phyloP scores from a whole-genome alignment of 2,113 vertebrate species.

The Alethe castanea region DNA sequence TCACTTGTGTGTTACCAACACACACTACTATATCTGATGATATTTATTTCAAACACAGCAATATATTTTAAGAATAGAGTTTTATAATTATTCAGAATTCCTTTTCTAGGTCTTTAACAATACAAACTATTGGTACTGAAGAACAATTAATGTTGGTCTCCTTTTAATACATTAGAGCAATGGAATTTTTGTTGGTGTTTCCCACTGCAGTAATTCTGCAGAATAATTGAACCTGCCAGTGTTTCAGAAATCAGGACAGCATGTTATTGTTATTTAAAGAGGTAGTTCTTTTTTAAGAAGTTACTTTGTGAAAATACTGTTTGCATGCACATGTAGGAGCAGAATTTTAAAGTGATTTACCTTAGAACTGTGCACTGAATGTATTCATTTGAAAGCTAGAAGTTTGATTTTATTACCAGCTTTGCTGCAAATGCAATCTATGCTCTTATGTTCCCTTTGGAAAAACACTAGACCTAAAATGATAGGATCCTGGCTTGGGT shows the following conservation, averaged over 20 bases:
- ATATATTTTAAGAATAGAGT: neutral
- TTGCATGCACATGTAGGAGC: neutral
- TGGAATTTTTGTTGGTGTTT: neutral
- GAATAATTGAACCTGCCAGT: neutral
- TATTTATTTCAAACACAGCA: neutral
- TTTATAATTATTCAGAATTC: neutral
- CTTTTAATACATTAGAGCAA: neutral
- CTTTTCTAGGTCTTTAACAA: neutral
- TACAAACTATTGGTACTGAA: neutral
- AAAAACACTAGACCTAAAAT: neutral
- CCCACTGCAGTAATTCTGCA: neutral
- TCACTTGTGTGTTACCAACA: neutral
- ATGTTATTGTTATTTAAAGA: neutral
- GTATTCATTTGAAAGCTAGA: neutral
- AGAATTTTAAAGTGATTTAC: neutral
- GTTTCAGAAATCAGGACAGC: neutral
- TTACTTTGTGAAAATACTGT: neutral
- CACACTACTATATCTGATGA: neutral
- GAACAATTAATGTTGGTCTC: neutral
- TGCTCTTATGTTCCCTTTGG: neutral
- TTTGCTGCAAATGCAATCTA: neutral
- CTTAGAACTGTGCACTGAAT: neutral
- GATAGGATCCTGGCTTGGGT: neutral
- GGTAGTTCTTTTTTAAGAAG: neutral
- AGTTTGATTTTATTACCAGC: neutral